Evolutionary conservation across 2,113 vertebrate species (phyloP).

Genomic region (Mustela nigripes): DNA sequence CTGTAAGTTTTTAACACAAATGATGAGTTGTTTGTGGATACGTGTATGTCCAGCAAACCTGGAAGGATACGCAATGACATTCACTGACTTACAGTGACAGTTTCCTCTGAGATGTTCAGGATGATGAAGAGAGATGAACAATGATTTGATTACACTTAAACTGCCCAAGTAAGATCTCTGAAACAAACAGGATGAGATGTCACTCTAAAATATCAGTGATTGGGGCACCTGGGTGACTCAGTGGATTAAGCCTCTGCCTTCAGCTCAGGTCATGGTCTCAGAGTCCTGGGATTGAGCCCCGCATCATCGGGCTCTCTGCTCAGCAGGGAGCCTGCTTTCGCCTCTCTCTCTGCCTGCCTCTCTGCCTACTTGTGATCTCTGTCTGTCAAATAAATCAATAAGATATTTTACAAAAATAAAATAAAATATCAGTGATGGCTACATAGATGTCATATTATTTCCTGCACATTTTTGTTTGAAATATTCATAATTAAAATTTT

Average conservation of each 20-base stretch:
- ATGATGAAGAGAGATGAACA: not conserved
- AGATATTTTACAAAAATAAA: too few relatives aligned
- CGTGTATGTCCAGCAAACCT: too few relatives aligned
- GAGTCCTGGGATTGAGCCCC: too few relatives aligned
- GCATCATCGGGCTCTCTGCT: too few relatives aligned
- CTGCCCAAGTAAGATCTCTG: not conserved
- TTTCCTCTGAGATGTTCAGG: not conserved
- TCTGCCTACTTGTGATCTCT: too few relatives aligned
- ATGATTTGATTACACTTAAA: not conserved
- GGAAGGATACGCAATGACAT: not conserved
- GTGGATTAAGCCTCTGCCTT: too few relatives aligned
- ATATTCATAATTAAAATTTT: constrained; percentile 4
- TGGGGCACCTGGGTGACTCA: too few relatives aligned
- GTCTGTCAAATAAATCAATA: too few relatives aligned
- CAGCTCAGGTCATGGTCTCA: too few relatives aligned
- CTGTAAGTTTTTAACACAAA: not conserved
- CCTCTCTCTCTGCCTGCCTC: too few relatives aligned
- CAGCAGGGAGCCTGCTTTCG: too few relatives aligned
- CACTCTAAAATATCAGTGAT: not conserved
- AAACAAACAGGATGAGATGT: not conserved
- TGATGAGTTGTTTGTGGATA: not conserved
- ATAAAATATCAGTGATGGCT: not conserved
- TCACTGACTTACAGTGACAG: rapidly evolving
- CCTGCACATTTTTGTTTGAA: not conserved
- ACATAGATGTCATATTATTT: not conserved